A percentile compares a stretch with the other conserved stretches of the same genome.
Conservation (phyloP, 2,113 vertebrate species). For the Uropsilus gracilis region DNA sequence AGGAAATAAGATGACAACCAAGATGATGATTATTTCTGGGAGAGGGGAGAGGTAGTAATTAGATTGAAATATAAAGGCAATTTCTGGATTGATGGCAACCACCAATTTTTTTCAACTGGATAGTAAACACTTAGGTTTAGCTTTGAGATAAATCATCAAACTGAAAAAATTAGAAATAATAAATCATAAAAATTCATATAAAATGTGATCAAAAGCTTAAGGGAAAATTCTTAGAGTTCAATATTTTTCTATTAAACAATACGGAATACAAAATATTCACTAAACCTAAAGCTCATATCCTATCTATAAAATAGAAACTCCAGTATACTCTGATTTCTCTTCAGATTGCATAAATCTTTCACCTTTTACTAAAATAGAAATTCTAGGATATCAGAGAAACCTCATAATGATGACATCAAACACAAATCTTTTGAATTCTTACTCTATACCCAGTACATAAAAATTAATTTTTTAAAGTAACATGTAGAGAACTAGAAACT, state of each 20-base stretch:
- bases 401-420: background rate
- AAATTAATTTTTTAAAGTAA: background rate
- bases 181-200: background rate
- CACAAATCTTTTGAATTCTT: background rate
- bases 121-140: background rate
- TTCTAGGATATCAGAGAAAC: background rate
- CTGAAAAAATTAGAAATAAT: background rate
- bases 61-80: background rate
- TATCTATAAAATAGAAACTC: constrained; percentile 33
- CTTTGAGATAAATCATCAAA: background rate
- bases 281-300: constrained; percentile 1
- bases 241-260: constrained; percentile 25
- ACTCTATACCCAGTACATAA: background rate
- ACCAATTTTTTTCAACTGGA: background rate
- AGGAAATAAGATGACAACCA: background rate
- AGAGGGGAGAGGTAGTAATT: background rate
- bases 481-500: background rate
- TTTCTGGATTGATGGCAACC: background rate
- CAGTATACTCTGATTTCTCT: no score
- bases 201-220: background rate
- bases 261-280: background rate
- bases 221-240: background rate
- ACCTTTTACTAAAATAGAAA: constrained; percentile 43
- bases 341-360: no score
- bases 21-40: background rate